Evolutionary conservation across 2,113 vertebrate genomes (phyloP), one percentile per base, ranked within the genome.

Genomic region (Petroica traversi): DNA sequence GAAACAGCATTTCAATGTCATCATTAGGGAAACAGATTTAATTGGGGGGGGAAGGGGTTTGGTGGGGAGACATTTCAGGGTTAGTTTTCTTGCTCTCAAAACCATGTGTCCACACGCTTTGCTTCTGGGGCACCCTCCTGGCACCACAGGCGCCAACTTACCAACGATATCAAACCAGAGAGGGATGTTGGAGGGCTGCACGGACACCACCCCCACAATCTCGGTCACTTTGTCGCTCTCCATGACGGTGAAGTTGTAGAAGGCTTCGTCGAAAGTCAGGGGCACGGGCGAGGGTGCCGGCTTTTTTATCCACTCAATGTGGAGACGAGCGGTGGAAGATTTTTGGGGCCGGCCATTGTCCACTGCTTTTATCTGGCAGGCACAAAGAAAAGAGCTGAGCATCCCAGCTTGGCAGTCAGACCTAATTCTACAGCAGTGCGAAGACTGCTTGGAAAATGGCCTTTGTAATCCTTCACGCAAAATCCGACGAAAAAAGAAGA

Each of bases 341-440:
- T 99, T 99, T 95, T 99, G 99, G 51, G 99, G 99, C 40, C 99
- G 99, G 9, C 99, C 99, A 2, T 99, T 99, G 97, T 99, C 99
- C 67, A 99, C 98, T 2, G 99, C 99, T 98, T 99, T 99, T 82
- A 99, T 99, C 99, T 99, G 95, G 85, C 82, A 94, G 46, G 66
- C 29, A 88, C 5, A 73, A 94, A 97, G 80, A 89, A 64, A 91
- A 95, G 40, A 96, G 58, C 25, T 64, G 48, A 92, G 68, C 62
- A 91, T 51, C 36, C 17, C 48, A 64, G 19, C n/a, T 81, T n/a
- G 40, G 67, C 51, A 82, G 14, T 22, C 66, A 72, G 29, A 48
- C 5, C 43, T 51, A 75, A 33, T 62, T 58, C 73, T 75, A 41
- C 12, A 0, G 1, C 52, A 55, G 20, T 12, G 52, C 0, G 0